Base-by-base conservation (phyloP, 1,140 invertebrate species). In the Drosophila obscura region DNA sequence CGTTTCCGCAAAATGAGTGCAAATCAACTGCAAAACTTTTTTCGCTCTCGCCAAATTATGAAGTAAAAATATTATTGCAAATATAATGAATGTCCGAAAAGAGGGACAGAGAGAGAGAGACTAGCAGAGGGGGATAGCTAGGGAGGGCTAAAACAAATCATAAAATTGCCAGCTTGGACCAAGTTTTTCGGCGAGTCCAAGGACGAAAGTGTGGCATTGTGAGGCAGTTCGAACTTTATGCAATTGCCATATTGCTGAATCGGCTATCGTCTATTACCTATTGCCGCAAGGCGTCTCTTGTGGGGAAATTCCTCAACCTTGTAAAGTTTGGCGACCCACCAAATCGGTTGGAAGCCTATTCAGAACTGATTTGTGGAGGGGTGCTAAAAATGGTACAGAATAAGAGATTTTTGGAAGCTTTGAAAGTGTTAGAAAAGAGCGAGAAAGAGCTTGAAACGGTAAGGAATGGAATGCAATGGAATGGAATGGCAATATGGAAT, bases 51-150 rank as follows among this genome's bases (percentile, higher is more conserved):
- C 59, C 58, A 63, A 85, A 80, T 80, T 85, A 80, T 85, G 49
- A 73, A 67, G 82, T 60, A 60, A 87, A 85, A 85, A 87, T 85
- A 85, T 87, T 85, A 82, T 87, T 85, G 74, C 81, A 78, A 85
- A 81, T 67, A 85, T 81, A 85, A 85, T 87, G 68, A 84, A 85
- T 77, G 66, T 63, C 61, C 48, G 49, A 52, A 52, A 53, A 16
- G 46, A 53, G 51, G n/a, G 11, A 4, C 45, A n/a, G 15, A 45
- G 39, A 45, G 31, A 31, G 8, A 9, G 28, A 31, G 35, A 41
- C 22, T 11, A 26, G 13, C 4, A 50, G 9, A 43, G 31, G 16
- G 35, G 3, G 35, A 35, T 11, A 4, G 22, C 9, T 9, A 28
- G 19, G 59, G 15, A 41, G 44, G 45, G 58, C 55, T 31, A 11